A percentile compares a stretch with the other conserved stretches of the same genome.
Conservation (phyloP, 92 coral and sea anemone genomes). For the Muricea muricata region DNA sequence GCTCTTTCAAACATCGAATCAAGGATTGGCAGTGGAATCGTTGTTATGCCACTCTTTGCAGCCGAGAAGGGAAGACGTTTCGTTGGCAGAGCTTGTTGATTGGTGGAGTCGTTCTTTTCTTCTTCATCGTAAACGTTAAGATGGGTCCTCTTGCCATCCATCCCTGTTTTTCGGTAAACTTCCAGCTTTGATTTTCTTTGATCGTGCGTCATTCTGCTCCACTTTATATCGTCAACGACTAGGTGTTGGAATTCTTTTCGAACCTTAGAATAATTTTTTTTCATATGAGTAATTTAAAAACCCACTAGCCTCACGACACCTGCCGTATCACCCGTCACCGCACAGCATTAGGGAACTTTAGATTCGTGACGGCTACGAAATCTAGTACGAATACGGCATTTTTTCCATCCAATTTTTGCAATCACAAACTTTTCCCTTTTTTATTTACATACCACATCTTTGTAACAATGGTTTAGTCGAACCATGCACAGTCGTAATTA, state of each 20-base stretch:
- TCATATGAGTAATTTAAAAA: too few relatives aligned
- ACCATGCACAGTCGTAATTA: too few relatives aligned
- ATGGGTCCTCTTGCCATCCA: constrained; percentile 25
- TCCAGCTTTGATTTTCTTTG: constrained; percentile 8
- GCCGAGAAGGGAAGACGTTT: not conserved
- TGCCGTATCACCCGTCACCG: not conserved
- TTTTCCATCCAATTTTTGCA: too few relatives aligned
- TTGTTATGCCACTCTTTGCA: not conserved
- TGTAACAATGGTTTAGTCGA: too few relatives aligned
- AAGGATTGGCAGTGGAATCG: constrained; percentile 45
- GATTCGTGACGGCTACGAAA: not conserved
- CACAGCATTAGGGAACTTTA: not conserved
- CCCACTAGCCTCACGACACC: not conserved
- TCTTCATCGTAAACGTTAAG: not conserved
- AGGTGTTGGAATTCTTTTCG: constrained; percentile 20
- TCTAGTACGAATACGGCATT: too few relatives aligned
- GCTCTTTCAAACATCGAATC: constrained; percentile 45
- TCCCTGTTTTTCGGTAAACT: constrained; percentile 15
- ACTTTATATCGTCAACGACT: constrained; percentile 15
- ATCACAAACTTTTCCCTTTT: too few relatives aligned
- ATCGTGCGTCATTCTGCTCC: constrained; percentile 16
- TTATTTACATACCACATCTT: too few relatives aligned
- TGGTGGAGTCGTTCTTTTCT: not conserved
- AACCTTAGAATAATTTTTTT: constrained; percentile 5
- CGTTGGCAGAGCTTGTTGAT: too few relatives aligned